phyloP scores from a whole-genome alignment of 2,113 vertebrate genomes.

The Protobothrops mucrosquamatus region DNA sequence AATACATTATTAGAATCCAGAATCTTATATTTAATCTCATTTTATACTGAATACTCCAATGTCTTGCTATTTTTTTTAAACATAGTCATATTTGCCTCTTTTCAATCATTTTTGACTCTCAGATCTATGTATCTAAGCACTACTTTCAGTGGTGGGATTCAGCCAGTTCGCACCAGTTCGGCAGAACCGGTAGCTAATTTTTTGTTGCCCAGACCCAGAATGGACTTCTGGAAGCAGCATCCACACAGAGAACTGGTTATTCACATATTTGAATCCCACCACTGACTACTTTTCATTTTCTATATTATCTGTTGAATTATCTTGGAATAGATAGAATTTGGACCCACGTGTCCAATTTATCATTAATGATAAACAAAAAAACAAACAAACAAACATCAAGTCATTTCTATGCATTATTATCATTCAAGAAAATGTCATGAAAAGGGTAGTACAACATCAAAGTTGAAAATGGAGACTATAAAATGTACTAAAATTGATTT shows the following conservation, averaged over 20 bases:
- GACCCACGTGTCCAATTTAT: not conserved
- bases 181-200: too few species aligned
- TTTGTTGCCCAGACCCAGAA: too few species aligned
- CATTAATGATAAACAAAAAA: not conserved
- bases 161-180: too few species aligned
- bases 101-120: not conserved
- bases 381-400: not conserved
- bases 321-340: not conserved
- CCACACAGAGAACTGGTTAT: too few species aligned
- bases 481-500: not conserved
- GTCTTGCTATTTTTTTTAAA: not conserved
- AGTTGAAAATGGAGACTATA: not conserved
- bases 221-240: too few species aligned
- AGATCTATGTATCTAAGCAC: not conserved
- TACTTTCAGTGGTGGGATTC: not conserved
- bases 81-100: not conserved
- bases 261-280: too few species aligned
- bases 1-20: not conserved
- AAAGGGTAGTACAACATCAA: not conserved
- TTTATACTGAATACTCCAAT: not conserved
- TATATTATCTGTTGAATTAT: not conserved
- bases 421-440: not conserved
- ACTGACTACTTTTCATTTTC: not conserved
- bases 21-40: not conserved
- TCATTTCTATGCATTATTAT: not conserved